phyloP scores from a whole-genome alignment of 1,140 invertebrate species.

The Argopecten irradians region DNA sequence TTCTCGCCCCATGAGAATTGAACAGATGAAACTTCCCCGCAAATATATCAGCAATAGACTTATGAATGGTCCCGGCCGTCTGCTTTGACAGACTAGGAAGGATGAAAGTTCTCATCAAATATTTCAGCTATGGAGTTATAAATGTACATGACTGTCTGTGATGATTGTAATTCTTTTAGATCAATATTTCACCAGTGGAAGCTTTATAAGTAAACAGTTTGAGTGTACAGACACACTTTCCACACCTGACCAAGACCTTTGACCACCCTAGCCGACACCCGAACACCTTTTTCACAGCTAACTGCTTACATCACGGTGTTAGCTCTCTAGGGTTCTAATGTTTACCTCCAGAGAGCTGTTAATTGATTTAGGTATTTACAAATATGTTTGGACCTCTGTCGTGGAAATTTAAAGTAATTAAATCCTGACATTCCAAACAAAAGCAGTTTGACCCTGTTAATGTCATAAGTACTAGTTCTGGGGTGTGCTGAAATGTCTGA shows the following conservation, averaged over 20 bases:
- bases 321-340: not conserved
- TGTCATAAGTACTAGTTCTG: not conserved
- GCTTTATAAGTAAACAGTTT: not conserved
- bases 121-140: not conserved
- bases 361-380: slow-evolving; percentile 12
- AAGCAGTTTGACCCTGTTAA: not conserved
- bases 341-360: not conserved
- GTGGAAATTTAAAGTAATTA: not conserved
- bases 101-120: not conserved
- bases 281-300: slow-evolving; percentile 21
- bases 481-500: not conserved
- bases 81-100: not conserved
- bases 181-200: not conserved
- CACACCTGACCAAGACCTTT: not conserved
- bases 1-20: not conserved
- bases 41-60: not conserved
- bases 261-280: not conserved
- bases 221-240: not conserved
- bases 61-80: not conserved
- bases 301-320: not conserved
- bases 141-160: not conserved
- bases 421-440: slow-evolving; percentile 10
- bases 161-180: not conserved
- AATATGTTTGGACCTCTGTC: not conserved
- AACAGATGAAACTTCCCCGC: not conserved